Conservation (phyloP, 2,888 invertebrate genomes). For the Drosophila nigricruria region DNA sequence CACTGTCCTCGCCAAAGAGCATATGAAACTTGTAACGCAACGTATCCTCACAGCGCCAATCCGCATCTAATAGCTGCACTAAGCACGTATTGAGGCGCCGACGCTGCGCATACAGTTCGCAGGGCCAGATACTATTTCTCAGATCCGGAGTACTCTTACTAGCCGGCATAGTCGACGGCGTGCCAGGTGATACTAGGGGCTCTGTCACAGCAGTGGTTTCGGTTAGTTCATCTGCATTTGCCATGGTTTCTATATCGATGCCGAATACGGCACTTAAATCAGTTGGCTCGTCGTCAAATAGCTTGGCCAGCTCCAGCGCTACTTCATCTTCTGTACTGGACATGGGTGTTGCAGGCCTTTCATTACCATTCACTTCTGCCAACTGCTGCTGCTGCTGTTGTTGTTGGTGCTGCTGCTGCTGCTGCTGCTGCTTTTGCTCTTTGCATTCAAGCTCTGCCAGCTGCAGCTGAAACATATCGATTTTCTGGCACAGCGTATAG, state of each 20-base stretch:
- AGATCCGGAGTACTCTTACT: conserved; percentile 50
- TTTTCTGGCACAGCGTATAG: conserved; percentile 74
- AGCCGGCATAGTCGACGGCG: conserved; percentile 10
- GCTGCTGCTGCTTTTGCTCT: conserved; percentile 8
- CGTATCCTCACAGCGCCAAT: conserved; percentile 79
- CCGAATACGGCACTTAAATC: conserved; percentile 83
- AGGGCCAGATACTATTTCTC: conserved; percentile 82
- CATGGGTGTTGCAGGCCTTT: conserved; percentile 10
- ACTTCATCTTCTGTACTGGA: conserved; percentile 68
- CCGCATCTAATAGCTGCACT: conserved; percentile 74
- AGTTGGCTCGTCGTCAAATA: conserved; percentile 78
- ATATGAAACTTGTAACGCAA: conserved; percentile 73
- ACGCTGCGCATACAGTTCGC: conserved; percentile 80
- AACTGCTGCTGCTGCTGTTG: background rate
- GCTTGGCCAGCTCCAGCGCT: conserved; percentile 73
- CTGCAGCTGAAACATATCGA: conserved; percentile 78
- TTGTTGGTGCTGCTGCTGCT: background rate
- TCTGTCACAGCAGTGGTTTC: background rate
- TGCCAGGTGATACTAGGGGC: conserved; percentile 33
- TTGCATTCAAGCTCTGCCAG: conserved; percentile 53
- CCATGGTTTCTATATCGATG: conserved; percentile 53
- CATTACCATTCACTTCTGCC: conserved; percentile 2
- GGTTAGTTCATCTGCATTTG: background rate
- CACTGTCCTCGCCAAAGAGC: conserved; percentile 83
- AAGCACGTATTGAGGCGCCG: conserved; percentile 71